Evolutionary conservation across 2,113 vertebrate genomes (phyloP).

Genomic region (Passerina amoena): DNA sequence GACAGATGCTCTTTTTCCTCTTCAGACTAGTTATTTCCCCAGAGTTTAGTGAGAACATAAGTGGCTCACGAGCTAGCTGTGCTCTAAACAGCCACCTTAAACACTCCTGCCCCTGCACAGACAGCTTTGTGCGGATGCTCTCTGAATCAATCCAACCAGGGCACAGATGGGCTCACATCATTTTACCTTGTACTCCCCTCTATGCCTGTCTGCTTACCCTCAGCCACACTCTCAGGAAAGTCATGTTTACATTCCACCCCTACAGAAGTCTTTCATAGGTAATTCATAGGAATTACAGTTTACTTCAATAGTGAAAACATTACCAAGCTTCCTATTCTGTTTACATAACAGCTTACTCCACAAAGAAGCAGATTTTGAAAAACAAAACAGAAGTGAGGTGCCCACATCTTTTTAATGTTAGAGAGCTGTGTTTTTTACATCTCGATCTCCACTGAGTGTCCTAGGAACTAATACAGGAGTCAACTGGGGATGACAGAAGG

Average conservation of each 20-base stretch:
- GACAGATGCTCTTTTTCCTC: background rate
- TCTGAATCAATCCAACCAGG: background rate
- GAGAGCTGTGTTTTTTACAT: background rate
- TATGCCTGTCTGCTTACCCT: background rate
- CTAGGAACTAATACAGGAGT: background rate
- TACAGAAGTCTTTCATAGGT: background rate
- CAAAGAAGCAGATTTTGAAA: background rate
- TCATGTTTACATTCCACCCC: background rate
- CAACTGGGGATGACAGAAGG: background rate
- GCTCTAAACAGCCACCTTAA: background rate
- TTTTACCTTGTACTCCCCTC: background rate
- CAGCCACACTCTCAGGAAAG: background rate
- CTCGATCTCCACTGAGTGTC: background rate
- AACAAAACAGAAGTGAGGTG: background rate
- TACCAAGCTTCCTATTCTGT: background rate
- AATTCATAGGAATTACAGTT: background rate
- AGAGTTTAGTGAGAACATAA: background rate
- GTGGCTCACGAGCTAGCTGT: background rate
- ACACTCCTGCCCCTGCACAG: background rate
- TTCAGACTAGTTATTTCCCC: background rate
- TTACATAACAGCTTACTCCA: background rate
- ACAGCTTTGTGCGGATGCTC: background rate
- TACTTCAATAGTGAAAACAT: background rate
- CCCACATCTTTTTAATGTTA: background rate
- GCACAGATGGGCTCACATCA: background rate